Conservation (phyloP, 2,797 vertebrate species). For the Intellagama lesueurii region DNA sequence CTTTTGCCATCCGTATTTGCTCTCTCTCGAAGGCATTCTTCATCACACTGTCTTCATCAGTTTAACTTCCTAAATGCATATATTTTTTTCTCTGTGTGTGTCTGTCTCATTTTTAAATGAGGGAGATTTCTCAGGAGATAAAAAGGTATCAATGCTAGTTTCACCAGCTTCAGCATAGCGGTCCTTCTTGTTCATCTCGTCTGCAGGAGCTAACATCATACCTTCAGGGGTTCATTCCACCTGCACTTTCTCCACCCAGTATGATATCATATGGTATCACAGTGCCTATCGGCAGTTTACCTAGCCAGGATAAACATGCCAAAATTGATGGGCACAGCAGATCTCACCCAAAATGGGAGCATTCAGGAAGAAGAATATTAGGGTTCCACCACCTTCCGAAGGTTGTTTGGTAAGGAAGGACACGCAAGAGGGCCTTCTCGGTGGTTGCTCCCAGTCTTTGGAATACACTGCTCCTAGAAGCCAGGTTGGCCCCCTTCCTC, state of each 20-base stretch:
- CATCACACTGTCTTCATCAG: background rate
- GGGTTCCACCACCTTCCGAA: background rate
- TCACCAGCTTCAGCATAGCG: background rate
- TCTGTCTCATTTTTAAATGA: background rate
- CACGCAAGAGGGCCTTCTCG: background rate
- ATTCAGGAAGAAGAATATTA: background rate
- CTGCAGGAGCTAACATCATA: background rate
- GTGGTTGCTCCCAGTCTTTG: too few species aligned
- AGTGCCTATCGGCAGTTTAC: background rate
- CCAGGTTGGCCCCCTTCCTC: too few species aligned
- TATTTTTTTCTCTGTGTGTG: background rate
- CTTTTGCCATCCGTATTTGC: background rate
- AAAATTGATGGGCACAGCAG: background rate
- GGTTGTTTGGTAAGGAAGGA: too few species aligned
- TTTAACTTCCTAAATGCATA: background rate
- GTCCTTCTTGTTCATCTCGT: background rate
- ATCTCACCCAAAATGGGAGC: background rate
- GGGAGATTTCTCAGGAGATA: background rate
- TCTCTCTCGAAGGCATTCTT: background rate
- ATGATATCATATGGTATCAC: background rate
- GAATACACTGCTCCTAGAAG: too few species aligned
- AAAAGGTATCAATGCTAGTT: background rate
- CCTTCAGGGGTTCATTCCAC: background rate
- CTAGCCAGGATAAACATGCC: background rate
- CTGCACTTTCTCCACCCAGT: background rate